Evolutionary conservation across 2,888 invertebrate species (phyloP), one percentile per base, ranked within the genome.

Genomic region (Norana najaformis): DNA sequence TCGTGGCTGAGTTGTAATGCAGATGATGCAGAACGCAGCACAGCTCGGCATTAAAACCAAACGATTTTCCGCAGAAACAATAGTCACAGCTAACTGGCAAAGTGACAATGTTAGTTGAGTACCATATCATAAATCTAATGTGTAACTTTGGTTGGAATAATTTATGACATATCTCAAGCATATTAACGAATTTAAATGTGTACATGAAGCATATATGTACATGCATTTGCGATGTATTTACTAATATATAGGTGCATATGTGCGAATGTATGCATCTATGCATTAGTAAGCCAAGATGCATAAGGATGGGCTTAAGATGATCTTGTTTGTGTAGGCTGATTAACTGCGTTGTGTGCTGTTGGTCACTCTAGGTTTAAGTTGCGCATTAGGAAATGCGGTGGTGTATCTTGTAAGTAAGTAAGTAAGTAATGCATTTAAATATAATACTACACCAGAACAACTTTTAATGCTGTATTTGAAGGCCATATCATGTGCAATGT

Each of bases 371-470:
- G 69, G 69, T 69, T 30, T n/a, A 69, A 69, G 69, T n/a, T 30
- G 69, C n/a, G 69, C 69, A 69, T n/a, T 69, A 69, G 69, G 69
- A 69, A 69, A 69, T 69, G 69, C n/a, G n/a, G n/a, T 69, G 69
- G 30, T 69, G n/a, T n/a, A 69, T n/a, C n/a, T 69, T 69, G n/a
- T 69, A n/a, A n/a, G n/a, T n/a, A n/a, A n/a, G n/a, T n/a, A n/a
- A n/a, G n/a, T n/a, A n/a, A n/a, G n/a, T n/a, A n/a, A n/a, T n/a
- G n/a, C n/a, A n/a, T n/a, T n/a, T n/a, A n/a, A n/a, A 69, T n/a
- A 69, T 69, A 69, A 69, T 69, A 69, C 69, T 69, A 69, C 69
- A n/a, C n/a, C 1, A 13, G 69, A n/a, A 69, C 69, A n/a, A 30
- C 30, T 69, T n/a, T 8, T 69, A 8, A n/a, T 30, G 69, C 69